Conservation (phyloP, 1,140 invertebrate species). For the Mylabris phalerata region DNA sequence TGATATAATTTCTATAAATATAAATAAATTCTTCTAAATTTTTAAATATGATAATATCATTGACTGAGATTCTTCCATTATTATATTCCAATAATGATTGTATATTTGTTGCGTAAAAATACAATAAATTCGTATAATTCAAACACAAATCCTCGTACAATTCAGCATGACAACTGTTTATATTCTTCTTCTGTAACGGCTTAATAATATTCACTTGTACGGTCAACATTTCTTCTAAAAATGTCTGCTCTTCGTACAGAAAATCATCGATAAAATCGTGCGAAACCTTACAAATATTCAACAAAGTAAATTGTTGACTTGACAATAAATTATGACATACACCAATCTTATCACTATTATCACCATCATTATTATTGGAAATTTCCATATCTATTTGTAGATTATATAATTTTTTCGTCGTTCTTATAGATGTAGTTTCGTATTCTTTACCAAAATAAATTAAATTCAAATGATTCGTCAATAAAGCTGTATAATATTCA, state of each 20-base stretch:
- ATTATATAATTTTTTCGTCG: constrained; percentile 1
- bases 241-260: constrained; percentile 52
- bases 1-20: constrained; percentile 66
- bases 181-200: constrained; percentile 54
- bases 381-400: neutral
- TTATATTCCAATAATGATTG: constrained; percentile 58
- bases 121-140: constrained; percentile 63
- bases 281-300: constrained; percentile 13
- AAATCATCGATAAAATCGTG: constrained; percentile 23
- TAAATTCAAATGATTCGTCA: constrained; percentile 43
- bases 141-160: constrained; percentile 58
- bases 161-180: constrained; percentile 48
- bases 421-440: neutral
- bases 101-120: constrained; percentile 60
- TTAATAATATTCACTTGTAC: constrained; percentile 57
- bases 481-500: constrained; percentile 62
- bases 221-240: constrained; percentile 59
- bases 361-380: constrained; percentile 1
- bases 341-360: neutral
- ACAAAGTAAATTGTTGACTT: constrained; percentile 20
- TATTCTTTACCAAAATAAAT: constrained; percentile 26
- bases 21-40: constrained; percentile 65
- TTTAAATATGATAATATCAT: constrained; percentile 60
- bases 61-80: constrained; percentile 54
- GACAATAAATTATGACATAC: constrained; percentile 22